Evolutionary conservation across 2,113 vertebrate species (phyloP).

Genomic region (Chrysemys picta): DNA sequence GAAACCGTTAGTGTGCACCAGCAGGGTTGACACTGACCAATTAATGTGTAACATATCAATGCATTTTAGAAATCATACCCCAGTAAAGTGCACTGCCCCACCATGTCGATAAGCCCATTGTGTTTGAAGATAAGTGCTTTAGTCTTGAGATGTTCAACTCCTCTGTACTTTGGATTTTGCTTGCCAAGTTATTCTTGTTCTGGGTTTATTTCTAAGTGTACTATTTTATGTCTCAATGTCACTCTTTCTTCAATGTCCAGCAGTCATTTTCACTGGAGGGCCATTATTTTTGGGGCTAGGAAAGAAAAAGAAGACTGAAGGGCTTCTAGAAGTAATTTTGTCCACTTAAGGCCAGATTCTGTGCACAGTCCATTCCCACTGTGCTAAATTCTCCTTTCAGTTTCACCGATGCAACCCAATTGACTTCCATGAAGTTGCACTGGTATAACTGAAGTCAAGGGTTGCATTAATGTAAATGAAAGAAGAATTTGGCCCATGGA

Average conservation of each 20-base stretch:
- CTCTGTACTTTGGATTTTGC: not conserved
- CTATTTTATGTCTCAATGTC: not conserved
- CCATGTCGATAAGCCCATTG: not conserved
- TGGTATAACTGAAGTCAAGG: not conserved
- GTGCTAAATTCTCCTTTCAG: not conserved
- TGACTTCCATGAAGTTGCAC: not conserved
- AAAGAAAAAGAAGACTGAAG: not conserved
- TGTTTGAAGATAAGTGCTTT: not conserved
- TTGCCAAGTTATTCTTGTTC: not conserved
- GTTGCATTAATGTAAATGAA: not conserved
- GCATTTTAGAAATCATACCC: not conserved
- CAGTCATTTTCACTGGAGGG: not conserved
- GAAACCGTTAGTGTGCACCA: not conserved
- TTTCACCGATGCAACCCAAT: not conserved
- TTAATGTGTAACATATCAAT: not conserved
- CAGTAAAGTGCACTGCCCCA: too few relatives aligned
- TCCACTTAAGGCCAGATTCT: not conserved
- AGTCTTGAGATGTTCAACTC: not conserved
- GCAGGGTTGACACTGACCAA: not conserved
- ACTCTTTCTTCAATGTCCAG: constrained; percentile 1
- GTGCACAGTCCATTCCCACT: not conserved
- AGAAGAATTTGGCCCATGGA: not conserved
- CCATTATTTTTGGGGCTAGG: not conserved
- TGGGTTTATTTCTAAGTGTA: not conserved
- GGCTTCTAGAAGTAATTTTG: not conserved